These are phyloP conservation scores for Steinernema hermaphroditum DNA, from an alignment of 2,888 invertebrate genomes.

Conservation along the genomic window DNA sequence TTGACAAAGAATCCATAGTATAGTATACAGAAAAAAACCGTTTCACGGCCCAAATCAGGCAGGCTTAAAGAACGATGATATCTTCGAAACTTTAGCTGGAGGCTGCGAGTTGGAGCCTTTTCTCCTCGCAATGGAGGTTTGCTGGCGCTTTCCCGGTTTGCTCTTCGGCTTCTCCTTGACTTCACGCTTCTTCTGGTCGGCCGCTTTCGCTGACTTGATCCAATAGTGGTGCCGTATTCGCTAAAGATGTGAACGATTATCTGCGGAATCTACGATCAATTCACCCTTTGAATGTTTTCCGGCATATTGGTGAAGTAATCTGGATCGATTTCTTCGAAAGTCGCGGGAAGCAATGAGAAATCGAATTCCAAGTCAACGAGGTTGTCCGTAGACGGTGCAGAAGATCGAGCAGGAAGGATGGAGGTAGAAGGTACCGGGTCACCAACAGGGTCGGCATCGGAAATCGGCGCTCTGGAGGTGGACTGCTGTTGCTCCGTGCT, in stretches of 20 bases:
- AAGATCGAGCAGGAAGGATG: too few relatives aligned
- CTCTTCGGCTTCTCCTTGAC: background rate
- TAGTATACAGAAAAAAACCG: background rate
- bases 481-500: background rate
- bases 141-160: background rate
- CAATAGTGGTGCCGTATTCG: background rate
- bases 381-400: too few relatives aligned
- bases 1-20: too few relatives aligned
- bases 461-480: background rate
- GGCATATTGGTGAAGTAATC: constrained; percentile 20
- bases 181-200: background rate
- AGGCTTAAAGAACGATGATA: constrained; percentile 18
- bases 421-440: too few relatives aligned
- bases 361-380: background rate
- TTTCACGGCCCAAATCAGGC: too few relatives aligned
- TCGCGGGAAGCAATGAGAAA: background rate
- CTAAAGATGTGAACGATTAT: background rate
- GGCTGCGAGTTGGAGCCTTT: background rate
- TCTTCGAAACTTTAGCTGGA: constrained; percentile 2
- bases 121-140: background rate
- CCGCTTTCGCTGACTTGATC: background rate
- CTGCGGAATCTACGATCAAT: background rate
- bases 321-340: constrained; percentile 10
- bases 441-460: too few relatives aligned
- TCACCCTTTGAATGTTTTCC: background rate